Conservation (phyloP, 2,797 vertebrate genomes). For the Sciurus vulgaris region DNA sequence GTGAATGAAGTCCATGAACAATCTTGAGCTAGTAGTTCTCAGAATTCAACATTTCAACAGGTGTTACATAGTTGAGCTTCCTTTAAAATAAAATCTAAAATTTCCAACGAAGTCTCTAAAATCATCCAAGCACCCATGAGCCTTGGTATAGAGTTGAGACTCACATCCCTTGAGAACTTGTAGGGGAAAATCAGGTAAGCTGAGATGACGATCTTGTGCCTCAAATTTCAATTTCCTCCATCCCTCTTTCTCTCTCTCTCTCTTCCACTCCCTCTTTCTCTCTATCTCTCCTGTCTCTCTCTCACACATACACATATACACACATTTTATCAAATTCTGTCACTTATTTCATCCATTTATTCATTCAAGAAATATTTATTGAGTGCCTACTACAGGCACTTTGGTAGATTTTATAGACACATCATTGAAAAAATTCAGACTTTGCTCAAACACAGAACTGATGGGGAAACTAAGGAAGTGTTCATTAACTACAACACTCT, state of each 20-base stretch:
- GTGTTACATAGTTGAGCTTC: neutral
- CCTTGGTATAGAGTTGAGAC: neutral
- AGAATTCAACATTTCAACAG: neutral
- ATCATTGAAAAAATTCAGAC: neutral
- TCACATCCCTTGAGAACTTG: neutral
- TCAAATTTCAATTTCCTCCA: neutral
- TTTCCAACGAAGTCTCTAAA: neutral
- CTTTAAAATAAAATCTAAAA: neutral
- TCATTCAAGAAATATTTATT: conserved; percentile 1
- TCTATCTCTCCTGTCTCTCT: too few relatives aligned
- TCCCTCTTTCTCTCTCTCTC: too few relatives aligned
- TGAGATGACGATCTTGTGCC: neutral
- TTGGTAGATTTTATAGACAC: neutral
- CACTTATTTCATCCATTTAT: neutral
- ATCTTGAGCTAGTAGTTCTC: neutral
- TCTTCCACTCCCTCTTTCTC: too few relatives aligned
- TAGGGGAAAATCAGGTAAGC: neutral
- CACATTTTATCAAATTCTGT: neutral
- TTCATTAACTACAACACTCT: neutral
- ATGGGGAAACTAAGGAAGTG: neutral
- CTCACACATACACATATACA: neutral
- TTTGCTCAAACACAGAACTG: neutral
- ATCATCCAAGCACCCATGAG: neutral
- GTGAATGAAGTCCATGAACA: neutral
- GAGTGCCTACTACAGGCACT: neutral